These are phyloP conservation scores for Stenoptilia bipunctidactyla DNA, from an alignment of 2,888 invertebrate genomes.

Conservation along the genomic window DNA sequence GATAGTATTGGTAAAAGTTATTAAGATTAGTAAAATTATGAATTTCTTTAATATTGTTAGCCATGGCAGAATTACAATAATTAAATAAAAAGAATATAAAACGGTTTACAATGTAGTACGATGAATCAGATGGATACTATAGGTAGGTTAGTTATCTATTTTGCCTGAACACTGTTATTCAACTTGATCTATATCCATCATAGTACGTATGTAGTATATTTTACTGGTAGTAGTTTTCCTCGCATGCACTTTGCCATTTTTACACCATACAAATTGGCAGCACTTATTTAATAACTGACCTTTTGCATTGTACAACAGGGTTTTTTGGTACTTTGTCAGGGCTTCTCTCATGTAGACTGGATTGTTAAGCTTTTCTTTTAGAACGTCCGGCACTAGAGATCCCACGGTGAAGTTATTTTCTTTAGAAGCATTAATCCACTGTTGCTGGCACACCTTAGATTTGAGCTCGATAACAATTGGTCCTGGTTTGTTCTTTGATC, in stretches of 20 bases:
- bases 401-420: conserved; percentile 15
- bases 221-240: too few species aligned
- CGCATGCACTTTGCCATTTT: conserved; percentile 15
- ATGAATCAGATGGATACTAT: too few species aligned
- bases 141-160: too few species aligned
- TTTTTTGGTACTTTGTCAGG: conserved; percentile 15
- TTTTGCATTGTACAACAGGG: conserved; percentile 16
- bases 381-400: conserved; percentile 10
- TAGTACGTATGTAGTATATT: too few species aligned
- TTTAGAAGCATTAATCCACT: conserved; percentile 17
- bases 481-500: conserved; percentile 14
- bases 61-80: too few species aligned
- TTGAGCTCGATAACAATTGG: conserved; percentile 16
- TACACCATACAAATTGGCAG: conserved; percentile 17
- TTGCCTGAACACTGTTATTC: too few species aligned
- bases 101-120: too few species aligned
- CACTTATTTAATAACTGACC: conserved; percentile 7
- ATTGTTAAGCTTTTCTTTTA: conserved; percentile 12
- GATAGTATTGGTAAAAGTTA: too few species aligned
- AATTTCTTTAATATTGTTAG: too few species aligned
- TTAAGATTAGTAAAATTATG: too few species aligned
- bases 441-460: conserved; percentile 7
- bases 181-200: too few species aligned
- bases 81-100: too few species aligned
- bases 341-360: conserved; percentile 15